Evolutionary conservation across 2,888 invertebrate species (phyloP).

Genomic region (Ophonus ardosiacus): DNA sequence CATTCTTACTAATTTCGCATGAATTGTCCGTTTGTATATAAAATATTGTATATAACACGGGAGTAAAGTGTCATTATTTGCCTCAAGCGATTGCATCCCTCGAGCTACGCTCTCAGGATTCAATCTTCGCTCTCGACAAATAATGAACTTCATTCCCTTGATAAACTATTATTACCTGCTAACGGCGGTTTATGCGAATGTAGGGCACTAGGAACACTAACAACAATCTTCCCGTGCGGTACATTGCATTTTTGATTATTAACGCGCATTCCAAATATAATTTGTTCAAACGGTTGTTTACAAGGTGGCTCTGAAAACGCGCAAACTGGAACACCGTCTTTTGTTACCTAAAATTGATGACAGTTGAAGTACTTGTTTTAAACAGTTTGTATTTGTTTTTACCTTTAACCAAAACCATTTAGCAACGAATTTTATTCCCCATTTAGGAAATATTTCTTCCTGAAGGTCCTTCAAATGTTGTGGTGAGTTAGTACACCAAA

Average conservation of each 20-base stretch:
- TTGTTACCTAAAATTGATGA: conserved; percentile 79
- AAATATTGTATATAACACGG: no score
- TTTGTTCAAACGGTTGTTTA: conserved; percentile 93
- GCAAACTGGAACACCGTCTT: conserved; percentile 82
- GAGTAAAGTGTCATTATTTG: no score
- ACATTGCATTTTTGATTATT: conserved; percentile 68
- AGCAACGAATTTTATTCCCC: conserved; percentile 85
- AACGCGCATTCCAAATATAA: conserved; percentile 80
- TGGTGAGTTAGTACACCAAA: conserved; percentile 95
- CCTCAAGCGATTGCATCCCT: no score
- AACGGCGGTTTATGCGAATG: conserved; percentile 98
- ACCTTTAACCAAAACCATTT: conserved; percentile 95
- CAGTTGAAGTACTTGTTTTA: background rate
- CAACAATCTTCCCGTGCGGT: conserved; percentile 80
- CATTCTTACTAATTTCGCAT: no score
- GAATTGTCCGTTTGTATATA: no score
- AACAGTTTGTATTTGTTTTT: conserved; percentile 65
- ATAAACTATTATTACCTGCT: conserved; percentile 79
- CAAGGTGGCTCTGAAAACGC: conserved; percentile 81
- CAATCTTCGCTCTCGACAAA: no score
- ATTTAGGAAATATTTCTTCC: conserved; percentile 85
- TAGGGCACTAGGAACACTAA: conserved; percentile 93
- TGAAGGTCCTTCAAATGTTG: conserved; percentile 84
- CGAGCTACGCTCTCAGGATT: no score
- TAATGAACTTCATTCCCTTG: no score